phyloP scores from a whole-genome alignment of 2,797 vertebrate species.

The Sebastes flavidus region DNA sequence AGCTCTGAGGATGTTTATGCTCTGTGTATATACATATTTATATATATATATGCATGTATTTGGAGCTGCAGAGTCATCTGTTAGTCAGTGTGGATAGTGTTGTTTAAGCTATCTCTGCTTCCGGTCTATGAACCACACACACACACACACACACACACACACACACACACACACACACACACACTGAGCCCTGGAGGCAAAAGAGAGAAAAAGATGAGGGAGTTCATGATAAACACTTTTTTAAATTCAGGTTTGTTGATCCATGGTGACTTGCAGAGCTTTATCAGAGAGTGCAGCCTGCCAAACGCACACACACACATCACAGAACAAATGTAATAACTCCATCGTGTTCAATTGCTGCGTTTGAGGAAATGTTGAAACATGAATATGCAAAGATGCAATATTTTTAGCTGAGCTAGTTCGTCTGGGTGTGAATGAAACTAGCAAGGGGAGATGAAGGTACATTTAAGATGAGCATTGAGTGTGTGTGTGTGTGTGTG shows the following conservation, averaged over 20 bases:
- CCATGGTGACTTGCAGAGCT: constrained; percentile 42
- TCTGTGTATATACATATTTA: not conserved
- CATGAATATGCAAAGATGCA: constrained; percentile 33
- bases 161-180: not conserved
- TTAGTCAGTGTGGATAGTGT: constrained; percentile 7
- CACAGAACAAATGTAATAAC: constrained; percentile 16
- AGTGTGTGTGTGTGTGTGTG: constrained; percentile 31
- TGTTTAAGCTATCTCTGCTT: constrained; percentile 18
- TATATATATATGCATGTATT: not conserved
- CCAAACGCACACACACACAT: not conserved
- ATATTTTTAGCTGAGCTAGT: constrained; percentile 51
- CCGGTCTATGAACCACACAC: not conserved
- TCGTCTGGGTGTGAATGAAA: constrained; percentile 46
- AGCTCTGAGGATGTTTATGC: constrained; percentile 5
- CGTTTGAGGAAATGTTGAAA: constrained; percentile 21
- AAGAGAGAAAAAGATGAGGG: constrained; percentile 6
- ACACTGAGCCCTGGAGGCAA: constrained; percentile 4
- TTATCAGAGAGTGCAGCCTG: constrained; percentile 46
- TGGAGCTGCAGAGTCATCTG: constrained; percentile 11
- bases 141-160: not conserved
- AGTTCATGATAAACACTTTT: constrained; percentile 15
- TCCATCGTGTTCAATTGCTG: not conserved
- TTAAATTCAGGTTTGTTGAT: constrained; percentile 44
- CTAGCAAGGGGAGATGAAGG: constrained; percentile 25
- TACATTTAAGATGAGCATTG: constrained; percentile 11